phyloP scores from a whole-genome alignment of 35 echinoderm and acorn worm genomes.

The Hemicentrotus pulcherrimus region DNA sequence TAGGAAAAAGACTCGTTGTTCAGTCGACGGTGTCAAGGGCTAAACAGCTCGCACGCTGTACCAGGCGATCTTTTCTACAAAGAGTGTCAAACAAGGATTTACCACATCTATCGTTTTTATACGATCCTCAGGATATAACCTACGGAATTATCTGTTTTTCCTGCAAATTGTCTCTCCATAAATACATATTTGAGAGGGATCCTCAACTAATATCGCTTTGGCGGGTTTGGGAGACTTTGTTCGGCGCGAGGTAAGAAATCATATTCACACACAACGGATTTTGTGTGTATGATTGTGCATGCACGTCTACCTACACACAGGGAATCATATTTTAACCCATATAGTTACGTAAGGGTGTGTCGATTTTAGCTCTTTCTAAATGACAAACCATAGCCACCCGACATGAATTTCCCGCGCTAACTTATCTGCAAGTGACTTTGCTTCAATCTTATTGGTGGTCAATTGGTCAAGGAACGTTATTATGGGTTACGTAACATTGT shows the following conservation, averaged over 20 bases:
- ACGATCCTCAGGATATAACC: background rate
- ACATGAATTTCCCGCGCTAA: slow-evolving; percentile 32
- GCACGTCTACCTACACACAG: background rate
- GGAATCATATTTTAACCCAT: slow-evolving; percentile 59
- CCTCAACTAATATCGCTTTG: background rate
- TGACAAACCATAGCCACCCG: too few relatives aligned
- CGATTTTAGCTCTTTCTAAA: background rate
- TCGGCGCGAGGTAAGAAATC: slow-evolving; percentile 45
- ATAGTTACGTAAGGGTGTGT: slow-evolving; percentile 86
- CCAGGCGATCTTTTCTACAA: background rate
- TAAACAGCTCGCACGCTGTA: slow-evolving; percentile 18
- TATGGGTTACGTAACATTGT: slow-evolving; percentile 54
- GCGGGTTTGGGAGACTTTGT: slow-evolving; percentile 43
- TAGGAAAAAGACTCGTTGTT: slow-evolving; percentile 49
- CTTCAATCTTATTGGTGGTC: slow-evolving; percentile 43
- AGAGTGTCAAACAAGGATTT: background rate
- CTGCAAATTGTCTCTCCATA: background rate
- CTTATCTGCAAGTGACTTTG: slow-evolving; percentile 22
- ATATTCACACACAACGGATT: slow-evolving; percentile 32
- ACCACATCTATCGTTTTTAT: background rate
- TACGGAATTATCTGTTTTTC: slow-evolving; percentile 4
- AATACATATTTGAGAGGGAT: slow-evolving; percentile 25
- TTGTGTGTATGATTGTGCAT: slow-evolving; percentile 20
- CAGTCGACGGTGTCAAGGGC: slow-evolving; percentile 48
- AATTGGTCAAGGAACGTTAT: slow-evolving; percentile 28